Evolutionary conservation across 2,113 vertebrate genomes (phyloP).

Genomic region (Bambusicola thoracicus): DNA sequence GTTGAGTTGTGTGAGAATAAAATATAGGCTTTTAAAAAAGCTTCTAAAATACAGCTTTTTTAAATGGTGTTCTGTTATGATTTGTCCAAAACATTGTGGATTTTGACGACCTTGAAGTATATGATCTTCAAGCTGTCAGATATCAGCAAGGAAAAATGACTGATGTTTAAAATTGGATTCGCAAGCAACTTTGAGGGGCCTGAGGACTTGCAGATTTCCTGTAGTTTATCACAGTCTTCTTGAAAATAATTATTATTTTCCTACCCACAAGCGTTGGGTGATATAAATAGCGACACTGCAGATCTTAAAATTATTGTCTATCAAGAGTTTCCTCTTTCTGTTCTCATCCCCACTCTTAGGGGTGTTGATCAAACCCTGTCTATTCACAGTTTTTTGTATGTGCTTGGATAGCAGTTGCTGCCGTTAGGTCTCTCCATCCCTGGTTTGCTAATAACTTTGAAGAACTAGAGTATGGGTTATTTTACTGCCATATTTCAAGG

Average conservation of each 20-base stretch:
- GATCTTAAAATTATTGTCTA: not conserved
- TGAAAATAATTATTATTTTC: not conserved
- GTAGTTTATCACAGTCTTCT: not conserved
- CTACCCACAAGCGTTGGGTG: not conserved
- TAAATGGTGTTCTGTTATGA: not conserved
- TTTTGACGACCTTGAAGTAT: not conserved
- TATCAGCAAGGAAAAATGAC: not conserved
- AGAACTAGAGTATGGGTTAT: not conserved
- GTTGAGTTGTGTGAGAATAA: not conserved
- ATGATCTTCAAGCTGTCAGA: not conserved
- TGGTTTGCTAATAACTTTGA: slow-evolving; percentile 15
- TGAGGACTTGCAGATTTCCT: not conserved
- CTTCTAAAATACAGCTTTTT: not conserved
- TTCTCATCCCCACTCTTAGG: not conserved
- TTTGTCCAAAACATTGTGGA: not conserved
- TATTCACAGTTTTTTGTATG: not conserved
- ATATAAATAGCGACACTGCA: not conserved
- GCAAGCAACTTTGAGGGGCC: not conserved
- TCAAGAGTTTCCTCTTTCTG: not conserved
- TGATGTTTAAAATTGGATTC: not conserved
- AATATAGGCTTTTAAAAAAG: not conserved
- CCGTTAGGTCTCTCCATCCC: not conserved
- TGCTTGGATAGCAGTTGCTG: not conserved
- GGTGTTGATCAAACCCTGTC: not conserved
- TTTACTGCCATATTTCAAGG: not conserved